phyloP scores from a whole-genome alignment of 2,888 invertebrate genomes.

The Drosophila macrospina region DNA sequence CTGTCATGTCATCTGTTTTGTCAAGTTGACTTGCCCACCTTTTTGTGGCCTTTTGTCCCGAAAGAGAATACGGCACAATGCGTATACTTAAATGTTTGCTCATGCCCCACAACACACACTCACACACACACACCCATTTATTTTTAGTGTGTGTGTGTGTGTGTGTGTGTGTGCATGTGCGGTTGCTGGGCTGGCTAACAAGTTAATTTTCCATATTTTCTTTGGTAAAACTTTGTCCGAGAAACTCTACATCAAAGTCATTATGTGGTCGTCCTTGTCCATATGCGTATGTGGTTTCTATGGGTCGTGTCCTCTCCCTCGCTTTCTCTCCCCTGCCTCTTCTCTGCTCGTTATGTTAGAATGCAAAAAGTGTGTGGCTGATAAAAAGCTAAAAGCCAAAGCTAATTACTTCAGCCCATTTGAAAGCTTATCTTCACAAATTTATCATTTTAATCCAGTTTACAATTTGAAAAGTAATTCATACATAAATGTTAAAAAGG shows the following conservation, averaged over 20 bases:
- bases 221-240: slow-evolving; percentile 69
- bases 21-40: slow-evolving; percentile 75
- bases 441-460: too few species aligned
- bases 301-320: slow-evolving; percentile 4
- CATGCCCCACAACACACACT: slow-evolving; percentile 40
- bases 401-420: slow-evolving; percentile 3
- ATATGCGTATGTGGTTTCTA: slow-evolving; percentile 41
- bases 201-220: slow-evolving; percentile 81
- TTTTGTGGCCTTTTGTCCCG: slow-evolving; percentile 72
- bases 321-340: neutral
- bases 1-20: slow-evolving; percentile 56
- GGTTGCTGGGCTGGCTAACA: slow-evolving; percentile 68
- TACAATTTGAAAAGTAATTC: too few species aligned
- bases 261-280: slow-evolving; percentile 55
- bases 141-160: slow-evolving; percentile 40
- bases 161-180: slow-evolving; percentile 50
- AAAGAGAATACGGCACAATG: slow-evolving; percentile 68
- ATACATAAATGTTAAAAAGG: too few species aligned
- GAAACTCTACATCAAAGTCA: slow-evolving; percentile 60
- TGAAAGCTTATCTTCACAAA: too few species aligned
- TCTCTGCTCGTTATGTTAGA: neutral
- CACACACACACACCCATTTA: slow-evolving; percentile 36
- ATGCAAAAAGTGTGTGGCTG: slow-evolving; percentile 13
- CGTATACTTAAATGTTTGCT: slow-evolving; percentile 64
- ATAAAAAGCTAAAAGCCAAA: neutral